phyloP scores from a whole-genome alignment of 2,888 invertebrate genomes.

The Limnephilus auricula region DNA sequence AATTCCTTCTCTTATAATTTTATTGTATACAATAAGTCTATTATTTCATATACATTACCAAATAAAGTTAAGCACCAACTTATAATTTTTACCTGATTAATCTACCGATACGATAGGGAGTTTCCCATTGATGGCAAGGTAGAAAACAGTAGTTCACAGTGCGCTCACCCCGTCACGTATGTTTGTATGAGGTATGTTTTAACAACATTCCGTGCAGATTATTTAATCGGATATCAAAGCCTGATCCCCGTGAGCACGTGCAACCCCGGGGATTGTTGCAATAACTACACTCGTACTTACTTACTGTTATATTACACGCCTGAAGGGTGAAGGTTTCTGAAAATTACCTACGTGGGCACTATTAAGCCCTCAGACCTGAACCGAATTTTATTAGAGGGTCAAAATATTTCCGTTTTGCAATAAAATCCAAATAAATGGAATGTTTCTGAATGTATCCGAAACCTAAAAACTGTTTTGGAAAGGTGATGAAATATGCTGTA shows the following conservation, averaged over 20 bases:
- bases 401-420: too few species aligned
- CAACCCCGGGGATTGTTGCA: not conserved
- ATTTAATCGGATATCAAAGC: constrained; percentile 38
- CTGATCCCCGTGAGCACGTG: constrained; percentile 14
- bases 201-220: constrained; percentile 11
- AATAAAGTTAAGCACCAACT: too few species aligned
- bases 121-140: not conserved
- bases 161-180: not conserved
- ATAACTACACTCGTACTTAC: not conserved
- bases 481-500: too few species aligned
- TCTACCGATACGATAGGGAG: not conserved
- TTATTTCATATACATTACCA: too few species aligned
- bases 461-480: too few species aligned
- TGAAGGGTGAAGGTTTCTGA: not conserved
- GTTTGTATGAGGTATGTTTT: too few species aligned
- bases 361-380: too few species aligned
- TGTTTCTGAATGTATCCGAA: too few species aligned
- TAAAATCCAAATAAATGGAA: too few species aligned
- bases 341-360: not conserved
- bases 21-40: not conserved
- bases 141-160: not conserved
- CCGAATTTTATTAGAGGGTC: too few species aligned
- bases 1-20: not conserved
- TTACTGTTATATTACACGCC: not conserved
- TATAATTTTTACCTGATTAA: not conserved